Evolutionary conservation across 2,888 invertebrate species (phyloP).

Genomic region (Hemithea aestivaria): DNA sequence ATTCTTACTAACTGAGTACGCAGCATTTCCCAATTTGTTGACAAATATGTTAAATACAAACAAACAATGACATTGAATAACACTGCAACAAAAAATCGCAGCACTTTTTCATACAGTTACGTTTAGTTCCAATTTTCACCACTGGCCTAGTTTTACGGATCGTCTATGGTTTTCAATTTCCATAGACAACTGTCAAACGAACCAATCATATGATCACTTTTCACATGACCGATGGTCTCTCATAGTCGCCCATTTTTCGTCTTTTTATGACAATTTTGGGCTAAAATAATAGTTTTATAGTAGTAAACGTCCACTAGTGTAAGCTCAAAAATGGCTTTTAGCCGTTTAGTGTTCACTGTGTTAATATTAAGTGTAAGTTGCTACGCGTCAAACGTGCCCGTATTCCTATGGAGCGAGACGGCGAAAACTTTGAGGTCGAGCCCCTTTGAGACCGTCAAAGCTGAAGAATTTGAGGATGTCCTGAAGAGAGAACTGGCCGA

Average conservation of each 20-base stretch:
- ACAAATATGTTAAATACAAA: no score
- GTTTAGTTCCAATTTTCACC: not conserved
- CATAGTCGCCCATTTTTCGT: conserved; percentile 58
- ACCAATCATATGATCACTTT: conserved; percentile 72
- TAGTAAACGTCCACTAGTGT: conserved; percentile 58
- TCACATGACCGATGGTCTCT: conserved; percentile 73
- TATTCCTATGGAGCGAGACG: conserved; percentile 78
- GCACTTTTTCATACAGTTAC: no score
- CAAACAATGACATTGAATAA: no score
- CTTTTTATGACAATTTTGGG: conserved; percentile 58
- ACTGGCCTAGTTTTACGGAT: no score
- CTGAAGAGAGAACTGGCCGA: conserved; percentile 53
- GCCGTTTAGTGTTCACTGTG: conserved; percentile 63
- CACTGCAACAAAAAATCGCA: no score
- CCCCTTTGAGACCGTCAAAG: conserved; percentile 47
- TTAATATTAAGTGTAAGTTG: conserved; percentile 61
- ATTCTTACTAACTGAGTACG: no score
- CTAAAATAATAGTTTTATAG: conserved; percentile 57
- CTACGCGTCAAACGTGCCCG: conserved; percentile 73
- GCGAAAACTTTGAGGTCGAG: conserved; percentile 42
- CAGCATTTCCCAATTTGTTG: no score
- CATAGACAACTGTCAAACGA: conserved; percentile 58
- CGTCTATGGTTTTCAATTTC: conserved; percentile 4
- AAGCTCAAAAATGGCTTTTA: conserved; percentile 62
- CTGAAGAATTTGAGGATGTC: conserved; percentile 53